Evolutionary conservation across 2,113 vertebrate species (phyloP), one percentile per base, ranked within the genome.

Genomic region (Turdus rufiventris): DNA sequence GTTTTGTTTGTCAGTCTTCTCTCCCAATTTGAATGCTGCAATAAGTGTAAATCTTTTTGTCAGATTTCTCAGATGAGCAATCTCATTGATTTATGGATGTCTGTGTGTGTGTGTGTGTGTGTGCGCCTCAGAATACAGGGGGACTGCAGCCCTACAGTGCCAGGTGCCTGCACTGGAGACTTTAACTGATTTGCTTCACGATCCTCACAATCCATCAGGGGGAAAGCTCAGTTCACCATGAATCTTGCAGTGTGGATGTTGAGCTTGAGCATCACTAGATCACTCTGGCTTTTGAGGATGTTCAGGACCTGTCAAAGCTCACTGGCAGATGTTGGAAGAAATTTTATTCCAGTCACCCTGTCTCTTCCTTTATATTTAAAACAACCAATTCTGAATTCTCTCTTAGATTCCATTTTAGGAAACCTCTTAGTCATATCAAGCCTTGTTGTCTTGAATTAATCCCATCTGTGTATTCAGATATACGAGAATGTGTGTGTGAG

Each of bases 11-110:
- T 61, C 29, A 51, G 26, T 18, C 24, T 91, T 81, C 19, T 91
- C 5, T 80, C 24, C 48, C 26, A 36, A 1, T 38, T n/a, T 0
- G 0, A 62, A 66, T 63, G 28, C 48, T 81, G 19, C 21, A 81
- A 12, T 33, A 56, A 60, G 5, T 8, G 50, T 74, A 78, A 51
- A 60, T 83, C 34, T 75, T 71, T 62, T 23, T 71, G 48, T 66
- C 61, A 86, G 24, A 47, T 74, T 63, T 51, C 50, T 88, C 36
- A 48, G 18, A 40, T 63, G 68, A 80, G 33, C 56, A 40, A 25
- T 92, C 40, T 86, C 51, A 21, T 18, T 79, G 67, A 53, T 84
- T 23, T 36, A 19, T 34, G 6, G 17, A 15, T 25, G 4, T 18
- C 16, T 34, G 42, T 16, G 29, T 9, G 6, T 3, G 6, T 25